A percentile compares a stretch with the other conserved stretches of the same genome.
Evolutionary conservation across 2,888 invertebrate genomes (phyloP).

Genomic region (Trachelus iudaicus): DNA sequence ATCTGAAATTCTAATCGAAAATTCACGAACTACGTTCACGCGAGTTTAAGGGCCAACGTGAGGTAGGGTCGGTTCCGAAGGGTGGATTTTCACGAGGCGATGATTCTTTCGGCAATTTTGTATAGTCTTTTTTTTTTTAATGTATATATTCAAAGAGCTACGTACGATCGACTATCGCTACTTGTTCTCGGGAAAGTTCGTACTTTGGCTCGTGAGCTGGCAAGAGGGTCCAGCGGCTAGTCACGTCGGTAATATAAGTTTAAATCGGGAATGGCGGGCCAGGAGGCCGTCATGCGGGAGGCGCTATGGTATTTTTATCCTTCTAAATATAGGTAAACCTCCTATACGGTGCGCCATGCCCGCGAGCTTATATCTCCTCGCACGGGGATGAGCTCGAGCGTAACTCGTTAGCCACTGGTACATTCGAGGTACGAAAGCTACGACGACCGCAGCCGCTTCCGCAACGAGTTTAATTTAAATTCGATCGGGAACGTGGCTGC

Average conservation of each 20-base stretch:
- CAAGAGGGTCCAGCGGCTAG: slow-evolving; percentile 8
- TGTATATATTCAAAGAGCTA: background rate
- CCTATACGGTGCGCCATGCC: slow-evolving; percentile 57
- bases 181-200: background rate
- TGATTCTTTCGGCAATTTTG: background rate
- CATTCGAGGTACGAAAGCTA: background rate
- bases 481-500: slow-evolving; percentile 20
- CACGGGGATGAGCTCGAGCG: background rate
- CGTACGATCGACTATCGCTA: background rate
- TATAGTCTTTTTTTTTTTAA: background rate
- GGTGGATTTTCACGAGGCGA: background rate
- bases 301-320: slow-evolving; percentile 64
- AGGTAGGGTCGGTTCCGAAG: background rate
- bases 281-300: slow-evolving; percentile 64
- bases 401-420: background rate
- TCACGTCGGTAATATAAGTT: slow-evolving; percentile 27
- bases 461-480: slow-evolving; percentile 38
- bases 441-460: background rate
- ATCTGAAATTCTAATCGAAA: too few relatives aligned
- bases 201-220: background rate
- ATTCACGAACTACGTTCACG: background rate
- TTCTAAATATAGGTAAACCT: slow-evolving; percentile 63
- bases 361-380: slow-evolving; percentile 19
- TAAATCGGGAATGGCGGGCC: slow-evolving; percentile 62
- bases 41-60: too few relatives aligned